Percentiles rank a stretch among this genome's conserved stretches.
Conservation (phyloP, 2,113 vertebrate genomes). For the Synodontis membranacea region DNA sequence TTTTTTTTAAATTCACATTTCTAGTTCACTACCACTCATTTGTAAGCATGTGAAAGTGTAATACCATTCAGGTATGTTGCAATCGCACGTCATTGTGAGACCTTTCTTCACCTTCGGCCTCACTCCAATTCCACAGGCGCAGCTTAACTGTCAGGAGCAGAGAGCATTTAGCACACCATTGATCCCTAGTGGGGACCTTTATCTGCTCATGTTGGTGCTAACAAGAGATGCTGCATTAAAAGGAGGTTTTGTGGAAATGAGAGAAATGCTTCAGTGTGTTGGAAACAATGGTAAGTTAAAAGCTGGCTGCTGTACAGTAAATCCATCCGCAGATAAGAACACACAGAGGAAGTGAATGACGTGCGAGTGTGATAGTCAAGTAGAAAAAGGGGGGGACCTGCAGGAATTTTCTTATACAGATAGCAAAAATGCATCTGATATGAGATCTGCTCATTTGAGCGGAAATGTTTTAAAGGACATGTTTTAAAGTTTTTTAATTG, state of each 20-base stretch:
- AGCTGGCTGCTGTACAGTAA: constrained; percentile 12
- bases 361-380: background rate
- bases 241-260: constrained; percentile 4
- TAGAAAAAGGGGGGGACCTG: background rate
- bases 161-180: background rate
- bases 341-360: constrained; percentile 27
- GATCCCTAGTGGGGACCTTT: background rate
- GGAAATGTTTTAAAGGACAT: background rate
- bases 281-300: background rate
- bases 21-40: background rate
- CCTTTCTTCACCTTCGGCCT: background rate
- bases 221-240: background rate
- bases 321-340: constrained; percentile 23
- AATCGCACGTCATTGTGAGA: background rate
- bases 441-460: background rate
- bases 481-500: background rate
- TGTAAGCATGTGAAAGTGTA: background rate
- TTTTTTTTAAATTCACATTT: too few species aligned
- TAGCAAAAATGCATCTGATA: constrained; percentile 11
- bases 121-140: background rate
- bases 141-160: background rate
- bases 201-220: background rate
- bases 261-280: background rate
- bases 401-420: background rate
- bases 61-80: background rate